A percentile compares a stretch with the other conserved stretches of the same genome.
Conservation (phyloP, 1,140 invertebrate genomes). For the Drosophila bifasciata region DNA sequence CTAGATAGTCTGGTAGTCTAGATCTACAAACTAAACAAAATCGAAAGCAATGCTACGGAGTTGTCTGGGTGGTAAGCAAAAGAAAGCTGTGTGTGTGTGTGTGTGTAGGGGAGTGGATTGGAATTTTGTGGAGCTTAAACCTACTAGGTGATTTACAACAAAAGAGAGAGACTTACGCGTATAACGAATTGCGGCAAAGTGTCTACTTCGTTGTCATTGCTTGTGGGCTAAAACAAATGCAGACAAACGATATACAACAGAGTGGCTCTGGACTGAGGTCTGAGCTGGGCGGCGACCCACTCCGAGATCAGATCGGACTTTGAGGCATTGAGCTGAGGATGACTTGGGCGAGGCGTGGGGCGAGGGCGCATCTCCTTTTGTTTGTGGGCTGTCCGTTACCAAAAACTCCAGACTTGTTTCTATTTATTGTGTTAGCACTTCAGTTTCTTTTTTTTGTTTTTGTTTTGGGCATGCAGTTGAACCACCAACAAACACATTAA, state of each 20-base stretch:
- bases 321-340: conserved; percentile 38
- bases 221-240: conserved; percentile 55
- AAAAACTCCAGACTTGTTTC: conserved; percentile 58
- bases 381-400: conserved; percentile 61
- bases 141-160: conserved; percentile 67
- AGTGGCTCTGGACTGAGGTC: conserved; percentile 46
- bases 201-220: conserved; percentile 70
- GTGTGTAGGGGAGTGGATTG: conserved; percentile 17
- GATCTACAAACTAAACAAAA: conserved; percentile 47
- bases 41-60: conserved; percentile 37
- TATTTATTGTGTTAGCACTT: conserved; percentile 53
- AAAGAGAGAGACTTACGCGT: conserved; percentile 75
- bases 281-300: conserved; percentile 14
- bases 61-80: conserved; percentile 36
- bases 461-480: conserved; percentile 63
- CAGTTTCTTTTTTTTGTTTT: too few relatives aligned
- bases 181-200: conserved; percentile 79
- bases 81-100: conserved; percentile 59
- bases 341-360: too few relatives aligned
- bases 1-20: conserved; percentile 42
- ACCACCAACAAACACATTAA: conserved; percentile 53
- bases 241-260: conserved; percentile 66
- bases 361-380: conserved; percentile 37
- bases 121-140: conserved; percentile 48
- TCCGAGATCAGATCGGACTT: too few relatives aligned